phyloP scores from a whole-genome alignment of 2,888 invertebrate genomes.

The Neuroscelio doddi region DNA sequence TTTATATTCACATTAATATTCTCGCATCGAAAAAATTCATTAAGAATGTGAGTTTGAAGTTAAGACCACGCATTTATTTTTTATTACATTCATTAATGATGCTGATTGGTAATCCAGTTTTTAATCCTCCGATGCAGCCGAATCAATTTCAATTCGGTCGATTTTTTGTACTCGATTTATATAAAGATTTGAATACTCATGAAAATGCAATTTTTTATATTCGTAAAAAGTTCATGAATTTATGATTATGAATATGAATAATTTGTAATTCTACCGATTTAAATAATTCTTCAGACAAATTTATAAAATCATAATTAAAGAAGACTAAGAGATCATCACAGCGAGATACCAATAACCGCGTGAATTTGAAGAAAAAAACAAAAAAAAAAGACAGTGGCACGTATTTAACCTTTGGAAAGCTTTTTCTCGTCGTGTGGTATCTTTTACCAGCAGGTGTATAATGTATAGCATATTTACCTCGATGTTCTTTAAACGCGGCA shows the following conservation, averaged over 20 bases:
- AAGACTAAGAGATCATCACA: no score
- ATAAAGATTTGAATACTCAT: no score
- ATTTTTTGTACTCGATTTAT: no score
- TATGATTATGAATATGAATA: no score
- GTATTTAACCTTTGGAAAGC: slow-evolving; percentile 6
- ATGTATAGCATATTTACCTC: slow-evolving; percentile 4
- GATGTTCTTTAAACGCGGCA: slow-evolving; percentile 2
- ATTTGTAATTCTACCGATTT: no score
- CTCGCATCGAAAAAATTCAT: slow-evolving; percentile 29
- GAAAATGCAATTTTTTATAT: no score
- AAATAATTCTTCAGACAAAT: no score
- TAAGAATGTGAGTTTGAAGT: slow-evolving; percentile 24
- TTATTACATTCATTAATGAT: slow-evolving; percentile 6
- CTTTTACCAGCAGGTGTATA: slow-evolving; percentile 1
- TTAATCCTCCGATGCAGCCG: slow-evolving; percentile 1
- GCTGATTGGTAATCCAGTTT: slow-evolving; percentile 20
- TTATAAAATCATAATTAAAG: no score
- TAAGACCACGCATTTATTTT: slow-evolving; percentile 1
- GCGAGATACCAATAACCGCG: no score
- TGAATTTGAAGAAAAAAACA: neutral
- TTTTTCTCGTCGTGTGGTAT: neutral
- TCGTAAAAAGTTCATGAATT: no score
- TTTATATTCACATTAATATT: no score
- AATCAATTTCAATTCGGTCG: no score
- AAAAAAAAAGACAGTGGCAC: neutral